phyloP scores from a whole-genome alignment of 2,888 invertebrate species.

The Sepiola atlantica region DNA sequence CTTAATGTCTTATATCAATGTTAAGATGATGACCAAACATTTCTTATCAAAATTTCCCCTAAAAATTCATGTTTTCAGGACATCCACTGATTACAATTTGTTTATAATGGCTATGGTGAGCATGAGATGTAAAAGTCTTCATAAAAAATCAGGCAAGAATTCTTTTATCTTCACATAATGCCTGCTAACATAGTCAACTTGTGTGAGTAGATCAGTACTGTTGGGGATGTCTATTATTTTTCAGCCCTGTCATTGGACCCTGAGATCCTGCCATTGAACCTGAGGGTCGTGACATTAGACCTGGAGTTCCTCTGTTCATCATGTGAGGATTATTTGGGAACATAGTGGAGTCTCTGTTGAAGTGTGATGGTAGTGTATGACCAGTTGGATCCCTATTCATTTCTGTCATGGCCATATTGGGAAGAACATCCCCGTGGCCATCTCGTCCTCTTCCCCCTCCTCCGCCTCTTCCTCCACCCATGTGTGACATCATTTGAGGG shows the following conservation, averaged over 20 bases:
- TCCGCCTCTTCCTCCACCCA: not conserved
- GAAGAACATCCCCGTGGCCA: not conserved
- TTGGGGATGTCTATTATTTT: not conserved
- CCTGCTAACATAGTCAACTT: not conserved
- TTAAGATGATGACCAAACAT: not conserved
- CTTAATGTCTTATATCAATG: not conserved
- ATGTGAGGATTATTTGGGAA: constrained; percentile 32
- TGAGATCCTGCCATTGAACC: not conserved
- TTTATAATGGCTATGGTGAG: not conserved
- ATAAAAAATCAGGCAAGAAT: not conserved
- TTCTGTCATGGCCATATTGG: not conserved
- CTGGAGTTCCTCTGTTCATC: not conserved
- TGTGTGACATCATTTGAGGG: constrained; percentile 11
- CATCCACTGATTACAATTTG: not conserved
- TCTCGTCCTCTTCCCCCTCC: not conserved
- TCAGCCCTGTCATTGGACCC: not conserved
- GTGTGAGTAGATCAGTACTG: not conserved
- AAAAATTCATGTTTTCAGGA: not conserved
- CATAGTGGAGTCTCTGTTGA: not conserved
- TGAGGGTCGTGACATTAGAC: not conserved
- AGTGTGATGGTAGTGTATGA: not conserved
- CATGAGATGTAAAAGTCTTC: not conserved
- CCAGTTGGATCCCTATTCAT: not conserved
- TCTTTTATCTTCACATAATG: constrained; percentile 2
- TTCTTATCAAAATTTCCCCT: not conserved